These are phyloP conservation scores for Diplodus sargus DNA, from an alignment of 2,797 vertebrate species.

Conservation along the genomic window DNA sequence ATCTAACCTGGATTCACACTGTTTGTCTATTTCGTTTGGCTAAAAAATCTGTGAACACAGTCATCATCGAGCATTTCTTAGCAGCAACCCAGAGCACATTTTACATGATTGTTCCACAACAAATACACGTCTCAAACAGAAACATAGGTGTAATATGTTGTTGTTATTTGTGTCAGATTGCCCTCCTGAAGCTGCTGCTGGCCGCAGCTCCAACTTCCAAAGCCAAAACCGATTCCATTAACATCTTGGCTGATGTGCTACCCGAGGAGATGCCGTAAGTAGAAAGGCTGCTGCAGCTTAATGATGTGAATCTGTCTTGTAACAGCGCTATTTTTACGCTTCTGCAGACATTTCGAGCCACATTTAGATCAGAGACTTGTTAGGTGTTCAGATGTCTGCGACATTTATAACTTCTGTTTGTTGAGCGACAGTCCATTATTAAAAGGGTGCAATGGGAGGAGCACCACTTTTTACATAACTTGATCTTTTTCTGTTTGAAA, in stretches of 20 bases:
- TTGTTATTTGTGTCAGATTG: slow-evolving; percentile 84
- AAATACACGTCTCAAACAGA: not conserved
- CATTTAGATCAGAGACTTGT: not conserved
- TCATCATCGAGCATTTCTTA: not conserved
- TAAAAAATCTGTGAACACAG: no score
- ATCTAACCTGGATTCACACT: not conserved
- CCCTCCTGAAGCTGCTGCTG: slow-evolving; percentile 94
- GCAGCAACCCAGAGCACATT: not conserved
- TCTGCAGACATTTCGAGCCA: not conserved
- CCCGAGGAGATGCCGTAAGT: slow-evolving; percentile 99
- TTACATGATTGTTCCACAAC: not conserved
- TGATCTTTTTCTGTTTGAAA: not conserved
- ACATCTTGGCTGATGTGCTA: slow-evolving; percentile 95
- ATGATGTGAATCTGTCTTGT: not conserved
- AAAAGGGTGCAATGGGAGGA: not conserved
- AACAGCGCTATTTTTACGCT: not conserved
- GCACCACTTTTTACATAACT: not conserved
- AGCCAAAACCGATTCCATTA: slow-evolving; percentile 98
- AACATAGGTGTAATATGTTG: not conserved
- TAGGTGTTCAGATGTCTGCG: not conserved
- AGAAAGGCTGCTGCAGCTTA: not conserved
- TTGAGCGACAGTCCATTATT: not conserved
- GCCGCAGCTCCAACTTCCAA: slow-evolving; percentile 98
- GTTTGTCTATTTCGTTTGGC: no score
- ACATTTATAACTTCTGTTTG: not conserved